Base-by-base conservation (phyloP, 2,888 invertebrate species). In the Miltochrista miniata region DNA sequence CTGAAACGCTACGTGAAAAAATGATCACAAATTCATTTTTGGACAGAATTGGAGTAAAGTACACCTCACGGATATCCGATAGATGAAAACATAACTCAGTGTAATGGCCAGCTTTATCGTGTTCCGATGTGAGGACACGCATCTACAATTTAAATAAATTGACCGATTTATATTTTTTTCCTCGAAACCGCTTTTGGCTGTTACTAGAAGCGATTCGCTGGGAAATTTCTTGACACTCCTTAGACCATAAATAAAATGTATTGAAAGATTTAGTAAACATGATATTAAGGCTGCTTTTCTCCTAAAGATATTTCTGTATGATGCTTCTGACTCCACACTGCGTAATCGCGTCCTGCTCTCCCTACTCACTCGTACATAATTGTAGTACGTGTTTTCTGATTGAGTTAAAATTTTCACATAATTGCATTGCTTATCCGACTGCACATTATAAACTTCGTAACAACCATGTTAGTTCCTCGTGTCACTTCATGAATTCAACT, bases 41-140 rank as follows among this genome's bases (percentile, higher is more conserved):
- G 24, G 13, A 45, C 46, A 52, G 56, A 61, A 58, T 63, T 46
- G 62, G 45, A 38, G 50, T 38, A 51, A 51, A 44, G 42, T 53
- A 63, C 59, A 62, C 66, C 59, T 62, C 49, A 59, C 58, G 55
- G 59, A 68, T 72, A 60, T 54, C 52, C 59, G 53, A 72, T 69
- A 50, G 59, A 69, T 64, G 62, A 59, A 65, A 59, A 53, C 68
- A 74, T 73, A 61, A 64, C 50, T 74, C 68, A 64, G 41, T 4
- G 30, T 64, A 71, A 74, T 70, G 61, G 46, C 54, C 50, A 56
- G 50, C 40, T 74, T 55, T 54, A 59, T 75, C 67, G 68, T 61
- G 60, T 54, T 58, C 52, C 42, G 45, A 54, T 59, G 56, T 58
- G 50, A 54, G 58, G 46, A 64, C 59, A 69, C 68, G 68, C 48